Base-by-base conservation (phyloP, 2,797 vertebrate genomes). In the Cuculus canorus region DNA sequence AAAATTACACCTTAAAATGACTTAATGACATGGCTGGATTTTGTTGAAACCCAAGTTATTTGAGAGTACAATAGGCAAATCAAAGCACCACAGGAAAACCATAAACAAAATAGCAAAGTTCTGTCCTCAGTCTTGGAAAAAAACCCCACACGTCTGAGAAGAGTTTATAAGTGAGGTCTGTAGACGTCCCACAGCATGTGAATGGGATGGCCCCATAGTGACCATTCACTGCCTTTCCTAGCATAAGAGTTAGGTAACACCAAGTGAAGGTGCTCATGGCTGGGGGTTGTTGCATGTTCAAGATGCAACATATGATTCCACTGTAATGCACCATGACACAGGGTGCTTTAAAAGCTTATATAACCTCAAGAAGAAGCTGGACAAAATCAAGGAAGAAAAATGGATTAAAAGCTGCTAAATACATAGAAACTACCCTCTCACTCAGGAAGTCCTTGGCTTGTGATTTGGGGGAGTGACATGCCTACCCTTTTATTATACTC, bases 111-210 rank as follows among this genome's bases (percentile, higher is more conserved):
- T 37, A 70, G 10, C 10, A n/a, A 88, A 70, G 13, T 35, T 6
- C 24, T 39, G 24, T 25, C 27, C 17, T 64, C 25, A 22, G 4
- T 14, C 15, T 8, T 6, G 9, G 60, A 27, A 25, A 39, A 35
- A 33, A 45, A 17, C 17, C 17, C 18, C 43, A 39, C 15, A 45
- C 17, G 15, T 45, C 43, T 70, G 19, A 65, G 18, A 37, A 7
- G 3, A 32, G 4, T 65, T 88, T 47, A 15, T 52, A 12, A 41
- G 33, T 9, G 7, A 39, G 5, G 2, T 65, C 45, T 76, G 48
- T 17, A 45, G 0, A 0, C 12, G 30, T 2, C 6, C 18, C 9
- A 0, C 0, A 1, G 56, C 18, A 61, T 17, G 13, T 0, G 1
- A 72, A 72, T 14, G 9, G 28, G 17, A 41, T 23, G 13, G 25